Conservation (phyloP, 2,797 vertebrate genomes). For the Helostoma temminkii region DNA sequence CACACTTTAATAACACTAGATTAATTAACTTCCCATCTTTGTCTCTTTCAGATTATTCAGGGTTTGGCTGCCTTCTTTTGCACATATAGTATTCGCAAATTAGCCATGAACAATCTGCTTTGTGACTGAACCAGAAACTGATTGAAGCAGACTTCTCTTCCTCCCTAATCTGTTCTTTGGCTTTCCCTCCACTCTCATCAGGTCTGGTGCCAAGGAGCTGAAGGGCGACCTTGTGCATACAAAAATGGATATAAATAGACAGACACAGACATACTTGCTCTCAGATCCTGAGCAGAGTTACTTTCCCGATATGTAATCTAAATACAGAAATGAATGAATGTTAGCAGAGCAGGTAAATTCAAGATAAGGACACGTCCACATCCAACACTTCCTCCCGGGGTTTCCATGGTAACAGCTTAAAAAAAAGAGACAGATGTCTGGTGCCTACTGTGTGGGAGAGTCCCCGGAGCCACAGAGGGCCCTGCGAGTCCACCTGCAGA, state of each 20-base stretch:
- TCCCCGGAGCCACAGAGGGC: constrained; percentile 36
- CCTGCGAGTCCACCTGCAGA: constrained; percentile 48
- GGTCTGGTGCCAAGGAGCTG: constrained; percentile 1
- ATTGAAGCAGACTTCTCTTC: constrained; percentile 42
- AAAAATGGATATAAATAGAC: background rate
- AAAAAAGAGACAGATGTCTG: constrained; percentile 35
- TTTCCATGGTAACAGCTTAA: constrained; percentile 77
- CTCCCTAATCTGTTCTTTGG: constrained; percentile 20
- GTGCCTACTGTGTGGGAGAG: constrained; percentile 62
- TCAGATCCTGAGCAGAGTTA: background rate
- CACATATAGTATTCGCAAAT: constrained; percentile 25
- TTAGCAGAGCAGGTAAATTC: constrained; percentile 19
- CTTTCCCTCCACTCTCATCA: constrained; percentile 12
- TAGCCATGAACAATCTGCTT: constrained; percentile 43
- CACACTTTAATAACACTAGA: constrained; percentile 45
- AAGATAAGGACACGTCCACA: constrained; percentile 33
- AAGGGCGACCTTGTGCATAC: background rate
- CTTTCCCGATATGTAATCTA: background rate
- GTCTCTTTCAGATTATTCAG: constrained; percentile 29
- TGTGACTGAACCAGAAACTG: constrained; percentile 36
- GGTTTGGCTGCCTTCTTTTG: constrained; percentile 8
- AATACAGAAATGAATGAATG: constrained; percentile 21
- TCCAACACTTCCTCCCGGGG: constrained; percentile 40
- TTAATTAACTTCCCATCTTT: constrained; percentile 42
- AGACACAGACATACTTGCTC: background rate